phyloP scores from a whole-genome alignment of 2,888 invertebrate genomes.

The Drosophila neutralis region DNA sequence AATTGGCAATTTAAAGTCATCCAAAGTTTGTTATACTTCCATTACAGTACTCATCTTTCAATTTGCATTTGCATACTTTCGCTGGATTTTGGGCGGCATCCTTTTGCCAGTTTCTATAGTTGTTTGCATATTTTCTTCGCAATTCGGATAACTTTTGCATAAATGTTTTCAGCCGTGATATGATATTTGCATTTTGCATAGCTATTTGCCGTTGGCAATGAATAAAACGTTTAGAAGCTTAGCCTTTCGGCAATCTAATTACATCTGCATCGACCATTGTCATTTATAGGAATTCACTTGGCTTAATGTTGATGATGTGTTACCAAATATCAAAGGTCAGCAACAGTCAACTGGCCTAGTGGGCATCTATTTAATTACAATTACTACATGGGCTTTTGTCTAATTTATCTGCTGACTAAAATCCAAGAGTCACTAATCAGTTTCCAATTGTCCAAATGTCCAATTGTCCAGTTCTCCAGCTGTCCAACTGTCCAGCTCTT shows the following conservation, averaged over 20 bases:
- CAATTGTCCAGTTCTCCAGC: not conserved
- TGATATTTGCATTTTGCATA: constrained; percentile 20
- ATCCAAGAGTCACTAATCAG: constrained; percentile 27
- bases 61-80: constrained; percentile 23
- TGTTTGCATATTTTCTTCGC: constrained; percentile 46
- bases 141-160: constrained; percentile 31
- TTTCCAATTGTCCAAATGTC: constrained; percentile 3
- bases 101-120: constrained; percentile 21
- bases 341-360: constrained; percentile 1
- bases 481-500: constrained; percentile 8
- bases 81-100: constrained; percentile 22
- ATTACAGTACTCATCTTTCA: constrained; percentile 20
- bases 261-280: constrained; percentile 26
- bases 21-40: not conserved
- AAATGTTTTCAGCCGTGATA: constrained; percentile 16
- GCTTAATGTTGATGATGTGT: constrained; percentile 5
- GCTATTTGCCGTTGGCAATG: constrained; percentile 1
- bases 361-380: constrained; percentile 29
- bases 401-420: constrained; percentile 48
- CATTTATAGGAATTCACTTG: constrained; percentile 5
- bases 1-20: constrained; percentile 13
- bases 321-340: constrained; percentile 29
- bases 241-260: constrained; percentile 32
- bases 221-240: constrained; percentile 9
- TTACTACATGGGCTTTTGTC: constrained; percentile 41